Evolutionary conservation across 92 coral and sea anemone genomes (phyloP).

Genomic region (Siderastrea siderea): DNA sequence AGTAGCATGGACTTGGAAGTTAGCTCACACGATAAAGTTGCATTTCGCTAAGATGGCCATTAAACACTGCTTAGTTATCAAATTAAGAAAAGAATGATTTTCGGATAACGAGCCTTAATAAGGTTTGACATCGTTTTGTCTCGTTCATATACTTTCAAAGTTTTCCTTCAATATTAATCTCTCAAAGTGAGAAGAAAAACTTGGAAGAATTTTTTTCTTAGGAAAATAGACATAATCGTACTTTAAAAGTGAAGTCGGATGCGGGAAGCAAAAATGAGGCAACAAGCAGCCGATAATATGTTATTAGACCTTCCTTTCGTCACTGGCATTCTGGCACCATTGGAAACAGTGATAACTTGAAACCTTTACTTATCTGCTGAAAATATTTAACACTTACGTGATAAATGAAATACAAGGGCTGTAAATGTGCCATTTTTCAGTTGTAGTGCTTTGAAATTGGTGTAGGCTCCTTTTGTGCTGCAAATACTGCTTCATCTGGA

Average conservation of each 20-base stretch:
- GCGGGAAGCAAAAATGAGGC: background rate
- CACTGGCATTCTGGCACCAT: background rate
- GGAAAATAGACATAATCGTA: background rate
- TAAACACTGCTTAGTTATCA: slow-evolving; percentile 8
- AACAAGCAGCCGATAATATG: background rate
- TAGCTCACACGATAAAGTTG: slow-evolving; percentile 7
- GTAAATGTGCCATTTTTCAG: slow-evolving; percentile 23
- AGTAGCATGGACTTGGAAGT: slow-evolving; percentile 12
- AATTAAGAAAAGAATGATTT: slow-evolving; percentile 17
- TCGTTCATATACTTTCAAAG: slow-evolving; percentile 12
- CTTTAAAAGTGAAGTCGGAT: background rate
- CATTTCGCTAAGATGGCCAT: slow-evolving; percentile 7
- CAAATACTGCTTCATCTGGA: slow-evolving; percentile 22
- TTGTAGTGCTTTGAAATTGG: background rate
- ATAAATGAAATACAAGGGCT: slow-evolving; percentile 16
- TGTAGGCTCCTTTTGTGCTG: slow-evolving; percentile 16
- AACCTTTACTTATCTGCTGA: background rate
- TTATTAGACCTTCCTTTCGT: background rate
- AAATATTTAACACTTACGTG: background rate
- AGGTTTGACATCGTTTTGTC: background rate
- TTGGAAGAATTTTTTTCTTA: background rate
- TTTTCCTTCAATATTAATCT: slow-evolving; percentile 12
- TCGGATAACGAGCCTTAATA: background rate
- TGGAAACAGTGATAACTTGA: slow-evolving; percentile 15
- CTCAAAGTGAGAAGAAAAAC: background rate